Conservation (phyloP, 2,113 vertebrate genomes). For the Lepisosteus oculatus region DNA sequence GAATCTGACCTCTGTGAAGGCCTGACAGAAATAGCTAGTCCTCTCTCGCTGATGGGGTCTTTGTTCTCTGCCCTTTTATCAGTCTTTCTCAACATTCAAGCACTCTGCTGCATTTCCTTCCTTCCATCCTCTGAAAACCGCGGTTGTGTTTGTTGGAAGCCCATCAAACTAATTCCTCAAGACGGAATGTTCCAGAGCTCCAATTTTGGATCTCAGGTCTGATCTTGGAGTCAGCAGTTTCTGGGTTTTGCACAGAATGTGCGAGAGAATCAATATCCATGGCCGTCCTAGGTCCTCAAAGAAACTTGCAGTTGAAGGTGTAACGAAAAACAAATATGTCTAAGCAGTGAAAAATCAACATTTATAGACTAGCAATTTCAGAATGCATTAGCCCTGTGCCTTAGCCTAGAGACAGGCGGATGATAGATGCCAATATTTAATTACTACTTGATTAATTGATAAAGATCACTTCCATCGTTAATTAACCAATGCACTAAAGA, state of each 20-base stretch:
- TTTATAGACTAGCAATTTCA: too few relatives aligned
- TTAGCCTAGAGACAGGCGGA: too few relatives aligned
- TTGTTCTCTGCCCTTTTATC: conserved; percentile 10
- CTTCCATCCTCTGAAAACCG: conserved; percentile 5
- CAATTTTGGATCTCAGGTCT: too few relatives aligned
- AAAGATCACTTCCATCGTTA: too few relatives aligned
- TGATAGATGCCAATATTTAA: too few relatives aligned
- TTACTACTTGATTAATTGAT: too few relatives aligned
- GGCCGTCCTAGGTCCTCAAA: neutral
- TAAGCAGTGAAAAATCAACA: too few relatives aligned
- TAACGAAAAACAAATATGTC: too few relatives aligned
- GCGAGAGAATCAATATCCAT: too few relatives aligned
- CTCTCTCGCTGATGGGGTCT: conserved; percentile 5
- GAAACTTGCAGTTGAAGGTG: too few relatives aligned
- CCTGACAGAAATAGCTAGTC: conserved; percentile 19
- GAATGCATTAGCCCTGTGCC: too few relatives aligned
- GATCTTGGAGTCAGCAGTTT: conserved; percentile 11
- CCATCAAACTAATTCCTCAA: neutral
- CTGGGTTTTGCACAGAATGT: neutral
- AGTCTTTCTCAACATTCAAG: neutral
- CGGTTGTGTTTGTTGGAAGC: neutral
- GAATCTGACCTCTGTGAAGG: neutral
- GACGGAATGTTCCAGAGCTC: neutral
- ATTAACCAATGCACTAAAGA: too few relatives aligned
- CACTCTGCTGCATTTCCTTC: conserved; percentile 11